Percentiles rank a stretch among this genome's conserved stretches.
Conservation (phyloP, 2,797 vertebrate genomes). For the Trichosurus vulpecula region DNA sequence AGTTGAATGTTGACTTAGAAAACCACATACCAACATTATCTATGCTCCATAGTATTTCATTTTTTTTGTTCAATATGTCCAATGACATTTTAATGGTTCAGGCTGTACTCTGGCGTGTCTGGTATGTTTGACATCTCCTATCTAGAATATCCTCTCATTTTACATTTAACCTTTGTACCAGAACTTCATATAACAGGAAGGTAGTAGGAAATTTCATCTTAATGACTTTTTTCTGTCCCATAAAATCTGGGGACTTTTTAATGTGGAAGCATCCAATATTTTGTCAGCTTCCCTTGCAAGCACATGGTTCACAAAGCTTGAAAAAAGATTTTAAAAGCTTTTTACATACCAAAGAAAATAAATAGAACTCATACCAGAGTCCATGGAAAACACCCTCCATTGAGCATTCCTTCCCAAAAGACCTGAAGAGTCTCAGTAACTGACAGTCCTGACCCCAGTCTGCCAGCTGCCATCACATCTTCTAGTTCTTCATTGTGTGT, state of each 20-base stretch:
- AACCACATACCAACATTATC: background rate
- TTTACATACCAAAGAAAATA: background rate
- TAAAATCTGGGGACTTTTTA: background rate
- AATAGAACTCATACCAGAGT: background rate
- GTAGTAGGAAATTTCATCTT: background rate
- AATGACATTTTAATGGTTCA: background rate
- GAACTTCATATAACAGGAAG: background rate
- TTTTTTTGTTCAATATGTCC: background rate
- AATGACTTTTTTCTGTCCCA: background rate
- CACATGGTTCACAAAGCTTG: background rate
- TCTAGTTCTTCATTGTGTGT: background rate
- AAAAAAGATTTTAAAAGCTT: background rate
- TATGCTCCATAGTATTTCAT: background rate
- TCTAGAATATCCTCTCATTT: background rate
- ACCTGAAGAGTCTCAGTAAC: background rate
- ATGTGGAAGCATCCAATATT: background rate
- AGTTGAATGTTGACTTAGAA: background rate
- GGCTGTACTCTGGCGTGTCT: background rate
- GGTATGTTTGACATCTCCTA: background rate
- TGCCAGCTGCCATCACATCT: background rate
- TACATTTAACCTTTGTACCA: background rate
- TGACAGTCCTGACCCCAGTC: background rate
- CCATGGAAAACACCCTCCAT: background rate
- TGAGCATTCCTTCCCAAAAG: background rate
- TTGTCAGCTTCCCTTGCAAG: background rate